These are phyloP conservation scores for Strigamia maritima DNA, from an alignment of 2,888 invertebrate genomes.

Conservation along the genomic window DNA sequence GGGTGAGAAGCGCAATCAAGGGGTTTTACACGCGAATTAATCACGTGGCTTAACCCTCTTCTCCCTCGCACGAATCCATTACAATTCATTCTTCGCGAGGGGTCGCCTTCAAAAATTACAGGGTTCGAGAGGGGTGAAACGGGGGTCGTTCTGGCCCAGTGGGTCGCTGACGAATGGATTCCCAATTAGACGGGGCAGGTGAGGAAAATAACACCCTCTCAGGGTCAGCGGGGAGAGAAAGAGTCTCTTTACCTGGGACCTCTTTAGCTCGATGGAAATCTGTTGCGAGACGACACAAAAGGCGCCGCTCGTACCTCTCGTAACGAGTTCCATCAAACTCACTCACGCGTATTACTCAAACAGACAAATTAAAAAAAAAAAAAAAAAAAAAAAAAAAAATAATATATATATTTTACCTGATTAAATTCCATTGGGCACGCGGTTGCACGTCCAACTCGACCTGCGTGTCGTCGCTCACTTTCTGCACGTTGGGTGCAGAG, in stretches of 20 bases:
- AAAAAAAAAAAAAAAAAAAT: background rate
- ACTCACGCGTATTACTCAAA: background rate
- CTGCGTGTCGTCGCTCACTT: conserved; percentile 81
- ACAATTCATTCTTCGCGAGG: background rate
- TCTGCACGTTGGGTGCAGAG: conserved; percentile 65
- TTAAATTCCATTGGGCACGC: conserved; percentile 84
- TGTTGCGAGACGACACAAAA: conserved; percentile 21
- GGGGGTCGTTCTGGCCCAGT: conserved; percentile 15
- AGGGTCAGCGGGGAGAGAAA: conserved; percentile 6
- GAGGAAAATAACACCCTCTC: conserved; percentile 27
- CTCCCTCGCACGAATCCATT: background rate
- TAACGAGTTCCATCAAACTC: background rate
- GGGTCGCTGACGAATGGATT: conserved; percentile 13
- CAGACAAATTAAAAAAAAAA: background rate
- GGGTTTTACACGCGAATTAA: background rate
- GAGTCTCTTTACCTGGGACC: conserved; percentile 13
- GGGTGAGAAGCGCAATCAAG: background rate
- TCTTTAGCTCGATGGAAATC: conserved; percentile 21
- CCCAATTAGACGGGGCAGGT: conserved; percentile 27
- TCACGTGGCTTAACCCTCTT: conserved; percentile 5
- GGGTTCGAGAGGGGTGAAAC: conserved; percentile 5
- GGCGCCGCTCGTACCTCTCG: background rate
- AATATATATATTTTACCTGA: conserved; percentile 46
- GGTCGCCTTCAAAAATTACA: conserved; percentile 6
- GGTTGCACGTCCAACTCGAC: conserved; percentile 82